A percentile compares a stretch with the other conserved stretches of the same genome.
These are phyloP conservation scores for Intellagama lesueurii DNA, from an alignment of 2,797 vertebrate genomes.

Conservation along the genomic window DNA sequence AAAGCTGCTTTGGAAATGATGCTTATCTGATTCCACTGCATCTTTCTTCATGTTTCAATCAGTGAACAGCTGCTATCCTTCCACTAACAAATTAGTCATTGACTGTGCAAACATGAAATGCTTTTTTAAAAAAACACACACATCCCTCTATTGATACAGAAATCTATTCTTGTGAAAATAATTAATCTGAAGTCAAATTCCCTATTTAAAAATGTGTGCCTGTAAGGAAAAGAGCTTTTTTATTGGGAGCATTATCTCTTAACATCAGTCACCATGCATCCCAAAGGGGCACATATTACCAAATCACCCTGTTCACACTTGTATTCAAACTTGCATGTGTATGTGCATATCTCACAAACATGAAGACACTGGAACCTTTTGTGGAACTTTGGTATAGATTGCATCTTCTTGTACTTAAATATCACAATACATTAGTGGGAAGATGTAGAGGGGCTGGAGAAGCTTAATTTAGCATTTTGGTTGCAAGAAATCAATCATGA, in stretches of 20 bases:
- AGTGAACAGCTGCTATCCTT: conserved; percentile 72
- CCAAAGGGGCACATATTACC: background rate
- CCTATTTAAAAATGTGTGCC: conserved; percentile 14
- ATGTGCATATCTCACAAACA: background rate
- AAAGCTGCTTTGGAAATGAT: conserved; percentile 71
- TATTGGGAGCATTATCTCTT: conserved; percentile 36
- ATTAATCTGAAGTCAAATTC: conserved; percentile 51
- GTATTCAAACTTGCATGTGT: no score
- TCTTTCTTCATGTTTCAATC: conserved; percentile 82
- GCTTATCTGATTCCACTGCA: conserved; percentile 77
- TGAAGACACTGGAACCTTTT: background rate
- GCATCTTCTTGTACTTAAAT: background rate
- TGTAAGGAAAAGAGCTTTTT: conserved; percentile 41
- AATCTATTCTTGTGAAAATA: conserved; percentile 56
- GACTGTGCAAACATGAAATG: conserved; percentile 45
- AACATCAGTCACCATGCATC: conserved; percentile 19
- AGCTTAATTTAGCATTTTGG: no score
- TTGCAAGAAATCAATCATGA: no score
- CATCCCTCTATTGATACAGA: conserved; percentile 38
- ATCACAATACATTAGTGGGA: no score
- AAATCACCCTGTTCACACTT: background rate
- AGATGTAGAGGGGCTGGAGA: no score
- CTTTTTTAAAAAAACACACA: conserved; percentile 30
- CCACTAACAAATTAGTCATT: conserved; percentile 48
- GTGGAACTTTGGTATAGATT: background rate